Percentiles rank a stretch among this genome's conserved stretches.
Evolutionary conservation across 2,113 vertebrate species (phyloP).

Genomic region (Hucho hucho): DNA sequence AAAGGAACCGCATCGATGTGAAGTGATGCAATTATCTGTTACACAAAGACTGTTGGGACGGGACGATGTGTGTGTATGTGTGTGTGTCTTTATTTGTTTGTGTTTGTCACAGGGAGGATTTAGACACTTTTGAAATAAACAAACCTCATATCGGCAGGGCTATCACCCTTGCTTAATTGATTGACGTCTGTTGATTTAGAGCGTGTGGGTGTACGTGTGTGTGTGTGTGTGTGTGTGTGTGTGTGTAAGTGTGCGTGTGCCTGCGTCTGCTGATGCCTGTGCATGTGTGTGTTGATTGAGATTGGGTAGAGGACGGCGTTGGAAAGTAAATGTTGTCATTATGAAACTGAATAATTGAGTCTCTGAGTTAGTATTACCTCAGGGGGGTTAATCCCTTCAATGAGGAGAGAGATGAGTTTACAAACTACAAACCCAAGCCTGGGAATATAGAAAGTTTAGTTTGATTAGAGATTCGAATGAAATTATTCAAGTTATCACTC

Average conservation of each 20-base stretch:
- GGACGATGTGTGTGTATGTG: neutral
- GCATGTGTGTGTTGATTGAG: constrained; percentile 64
- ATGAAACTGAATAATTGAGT: constrained; percentile 64
- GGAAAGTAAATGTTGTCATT: constrained; percentile 64
- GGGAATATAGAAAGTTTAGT: constrained; percentile 24
- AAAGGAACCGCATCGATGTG: constrained; percentile 51
- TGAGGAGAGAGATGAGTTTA: constrained; percentile 26
- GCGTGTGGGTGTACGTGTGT: neutral
- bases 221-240: constrained; percentile 24
- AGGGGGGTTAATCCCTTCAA: constrained; percentile 43
- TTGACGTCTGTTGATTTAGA: neutral
- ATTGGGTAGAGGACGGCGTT: constrained; percentile 58
- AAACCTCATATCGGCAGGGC: neutral
- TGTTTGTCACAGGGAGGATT: neutral
- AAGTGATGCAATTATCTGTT: constrained; percentile 69
- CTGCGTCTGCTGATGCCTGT: constrained; percentile 23
- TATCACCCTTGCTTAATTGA: neutral
- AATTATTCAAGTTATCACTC: constrained; percentile 34
- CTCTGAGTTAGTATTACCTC: constrained; percentile 55
- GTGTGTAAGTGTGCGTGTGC: constrained; percentile 7
- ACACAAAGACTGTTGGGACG: constrained; percentile 33
- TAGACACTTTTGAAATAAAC: too few relatives aligned
- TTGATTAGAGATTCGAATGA: constrained; percentile 47
- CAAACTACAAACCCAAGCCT: constrained; percentile 34
- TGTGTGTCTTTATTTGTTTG: neutral